Base-by-base conservation (phyloP, 2,888 invertebrate genomes). In the Cylindroiulus punctatus region DNA sequence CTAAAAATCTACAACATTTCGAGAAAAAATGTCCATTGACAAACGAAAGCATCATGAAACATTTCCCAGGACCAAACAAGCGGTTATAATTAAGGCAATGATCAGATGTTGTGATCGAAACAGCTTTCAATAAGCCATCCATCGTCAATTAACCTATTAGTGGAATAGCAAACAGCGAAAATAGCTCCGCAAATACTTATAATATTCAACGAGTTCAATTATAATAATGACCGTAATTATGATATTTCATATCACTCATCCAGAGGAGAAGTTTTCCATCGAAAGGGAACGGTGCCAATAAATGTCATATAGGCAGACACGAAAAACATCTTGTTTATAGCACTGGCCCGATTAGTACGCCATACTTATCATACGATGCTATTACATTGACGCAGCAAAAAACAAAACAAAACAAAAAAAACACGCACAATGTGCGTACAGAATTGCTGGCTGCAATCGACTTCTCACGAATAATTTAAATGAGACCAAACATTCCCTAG, bases 181-280 rank as follows among this genome's bases (percentile, higher is more conserved):
- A 76, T 76, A 76, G 76, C 30, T 76, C 76, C 4, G 30, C 12
- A 30, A 76, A 30, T 76, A 76, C 10, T 76, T 26, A 30, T 30
- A 76, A 76, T 76, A 76, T 76, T 76, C 76, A 76, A 76, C 76
- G 76, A 30, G 30, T 30, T 76, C 76, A 76, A 76, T 76, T 76
- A 76, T 76, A 76, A 76, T 76, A 76, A 76, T 76, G 76, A 76
- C 76, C 32, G 32, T 32, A 76, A 76, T 76, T 76, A 76, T 76
- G 30, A 76, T 76, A 76, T 76, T 76, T 76, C 76, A 32, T 76
- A 76, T 76, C 76, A 76, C 32, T 76, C 76, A 76, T 76, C 76
- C 26, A 30, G 76, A 76, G 5, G 65, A 65, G 76, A 30, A 17
- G 30, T 76, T 76, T 26, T 30, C 76, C 76, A 76, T 76, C 76